Evolutionary conservation across 2,797 vertebrate genomes (phyloP), one percentile per base, ranked within the genome.

Genomic region (Odontamblyopus lacepedii): DNA sequence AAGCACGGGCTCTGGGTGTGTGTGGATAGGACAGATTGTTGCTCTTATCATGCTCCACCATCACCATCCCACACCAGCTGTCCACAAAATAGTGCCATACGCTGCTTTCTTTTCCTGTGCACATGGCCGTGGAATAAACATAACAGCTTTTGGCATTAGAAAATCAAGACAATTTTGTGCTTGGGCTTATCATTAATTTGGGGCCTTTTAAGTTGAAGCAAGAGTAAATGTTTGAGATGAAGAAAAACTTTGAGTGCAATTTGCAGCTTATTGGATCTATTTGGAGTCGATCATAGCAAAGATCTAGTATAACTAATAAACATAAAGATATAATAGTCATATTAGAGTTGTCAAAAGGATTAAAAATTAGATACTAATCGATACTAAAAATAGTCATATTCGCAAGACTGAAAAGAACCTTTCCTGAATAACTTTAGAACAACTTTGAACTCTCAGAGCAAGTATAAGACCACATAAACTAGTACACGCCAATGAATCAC

Each of bases 41-140:
- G 71, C 67, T 74, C 77, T 77, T 78, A 66, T 78, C 62, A 51
- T 4, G 18, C 83, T 85, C 80, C 73, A 77, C 55, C 30, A 35
- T 61, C 59, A 30, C 29, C 59, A 51, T 69, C 78, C 72, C 79
- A 84, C 63, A 79, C 81, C 87, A 80, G 85, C 86, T 87, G 89
- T 83, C 83, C 73, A 57, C 16, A 27, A 67, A 23, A 83, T 71
- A 32, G 18, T 68, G 75, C 65, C 59, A 61, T 55, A 69, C 67
- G n/a, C 32, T 59, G 70, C 35, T 61, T 74, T 44, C 53, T 74
- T 53, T 69, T 50, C 41, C 26, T 9, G 26, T 2, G 15, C 64
- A 51, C 64, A 51, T 19, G 64, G 26, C 64, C n/a, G n/a, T 15
- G 63, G 12, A 64, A 19, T 48, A 18, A 65, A 65, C 63, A 8